These are phyloP conservation scores for Philhelius pedissequus DNA, from an alignment of 2,888 invertebrate genomes.

Conservation along the genomic window DNA sequence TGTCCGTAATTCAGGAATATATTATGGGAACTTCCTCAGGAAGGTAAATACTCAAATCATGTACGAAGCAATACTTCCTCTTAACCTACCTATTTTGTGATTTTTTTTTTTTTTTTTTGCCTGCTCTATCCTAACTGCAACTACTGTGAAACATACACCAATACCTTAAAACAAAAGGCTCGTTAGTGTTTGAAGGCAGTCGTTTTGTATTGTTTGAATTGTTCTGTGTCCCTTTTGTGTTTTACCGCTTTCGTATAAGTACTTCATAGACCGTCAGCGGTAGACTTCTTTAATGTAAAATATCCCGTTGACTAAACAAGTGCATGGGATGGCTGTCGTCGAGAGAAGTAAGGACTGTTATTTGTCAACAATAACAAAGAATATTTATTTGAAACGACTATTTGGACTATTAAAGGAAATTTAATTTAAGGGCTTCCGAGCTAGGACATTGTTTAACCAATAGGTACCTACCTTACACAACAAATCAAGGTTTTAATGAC, in stretches of 20 bases:
- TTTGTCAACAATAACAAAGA: constrained; percentile 50
- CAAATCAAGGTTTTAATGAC: too few relatives aligned
- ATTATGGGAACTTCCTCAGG: constrained; percentile 47
- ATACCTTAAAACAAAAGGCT: constrained; percentile 52
- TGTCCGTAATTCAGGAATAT: constrained; percentile 47
- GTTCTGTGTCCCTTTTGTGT: constrained; percentile 53
- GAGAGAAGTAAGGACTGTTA: constrained; percentile 53
- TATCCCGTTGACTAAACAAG: constrained; percentile 63
- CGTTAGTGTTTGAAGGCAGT: constrained; percentile 51
- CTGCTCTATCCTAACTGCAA: constrained; percentile 29
- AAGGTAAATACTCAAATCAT: constrained; percentile 10
- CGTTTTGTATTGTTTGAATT: constrained; percentile 41
- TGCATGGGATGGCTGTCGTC: constrained; percentile 39
- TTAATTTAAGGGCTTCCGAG: too few relatives aligned
- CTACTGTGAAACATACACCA: neutral
- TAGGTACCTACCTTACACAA: too few relatives aligned
- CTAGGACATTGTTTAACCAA: too few relatives aligned
- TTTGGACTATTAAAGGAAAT: neutral
- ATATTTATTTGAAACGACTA: neutral
- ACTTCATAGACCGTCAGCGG: constrained; percentile 16
- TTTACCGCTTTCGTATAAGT: constrained; percentile 39
- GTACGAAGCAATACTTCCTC: constrained; percentile 16
- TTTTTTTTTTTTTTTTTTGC: constrained; percentile 17
- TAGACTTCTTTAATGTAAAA: constrained; percentile 33
- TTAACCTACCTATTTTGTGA: neutral